Evolutionary conservation across 2,797 vertebrate genomes (phyloP).

Genomic region (Lophotriccus pileatus): DNA sequence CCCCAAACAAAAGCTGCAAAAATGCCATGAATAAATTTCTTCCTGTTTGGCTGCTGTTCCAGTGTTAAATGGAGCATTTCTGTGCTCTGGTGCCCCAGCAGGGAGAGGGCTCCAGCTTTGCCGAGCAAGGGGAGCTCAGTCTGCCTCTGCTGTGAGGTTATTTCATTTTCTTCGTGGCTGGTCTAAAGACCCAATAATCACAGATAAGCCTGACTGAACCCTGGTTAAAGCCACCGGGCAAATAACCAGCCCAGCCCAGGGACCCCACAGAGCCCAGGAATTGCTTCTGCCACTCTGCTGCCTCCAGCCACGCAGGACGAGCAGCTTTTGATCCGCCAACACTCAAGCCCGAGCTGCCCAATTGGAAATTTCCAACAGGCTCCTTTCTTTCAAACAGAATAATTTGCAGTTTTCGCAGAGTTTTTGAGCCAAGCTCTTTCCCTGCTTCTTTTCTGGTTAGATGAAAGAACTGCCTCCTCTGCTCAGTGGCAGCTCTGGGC

Average conservation of each 20-base stretch:
- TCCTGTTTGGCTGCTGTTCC: background rate
- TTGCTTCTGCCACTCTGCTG: background rate
- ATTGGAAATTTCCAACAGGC: background rate
- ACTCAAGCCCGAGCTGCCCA: background rate
- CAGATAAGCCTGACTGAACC: background rate
- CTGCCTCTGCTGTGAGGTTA: background rate
- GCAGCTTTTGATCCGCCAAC: background rate
- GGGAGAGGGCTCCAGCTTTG: background rate
- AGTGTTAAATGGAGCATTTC: background rate
- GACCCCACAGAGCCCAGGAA: background rate
- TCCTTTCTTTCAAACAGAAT: background rate
- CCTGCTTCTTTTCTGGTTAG: background rate
- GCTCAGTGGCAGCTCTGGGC: background rate
- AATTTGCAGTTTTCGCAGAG: background rate
- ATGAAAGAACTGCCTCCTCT: background rate
- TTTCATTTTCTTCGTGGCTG: background rate
- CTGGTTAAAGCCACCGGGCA: background rate
- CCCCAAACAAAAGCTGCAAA: conserved; percentile 3
- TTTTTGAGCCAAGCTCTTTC: background rate
- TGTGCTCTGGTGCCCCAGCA: background rate
- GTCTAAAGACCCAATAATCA: background rate
- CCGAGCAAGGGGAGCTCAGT: background rate
- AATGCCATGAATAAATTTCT: conserved; percentile 29
- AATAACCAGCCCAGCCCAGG: background rate
- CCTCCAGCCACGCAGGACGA: background rate